phyloP scores from a whole-genome alignment of 2,113 vertebrate species.

The Syngnathus floridae region DNA sequence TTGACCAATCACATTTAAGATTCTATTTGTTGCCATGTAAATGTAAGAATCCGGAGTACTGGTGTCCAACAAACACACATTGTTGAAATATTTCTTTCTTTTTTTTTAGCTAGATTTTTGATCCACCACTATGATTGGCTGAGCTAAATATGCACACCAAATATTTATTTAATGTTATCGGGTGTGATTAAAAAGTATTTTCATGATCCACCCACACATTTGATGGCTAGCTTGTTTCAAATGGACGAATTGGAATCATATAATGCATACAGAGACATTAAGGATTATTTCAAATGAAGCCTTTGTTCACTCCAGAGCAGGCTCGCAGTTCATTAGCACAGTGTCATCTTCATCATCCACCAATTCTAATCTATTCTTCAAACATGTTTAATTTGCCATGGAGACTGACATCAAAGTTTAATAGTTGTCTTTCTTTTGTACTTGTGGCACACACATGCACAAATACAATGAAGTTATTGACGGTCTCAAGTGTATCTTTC shows the following conservation, averaged over 20 bases:
- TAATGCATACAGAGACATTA: not conserved
- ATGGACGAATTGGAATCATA: not conserved
- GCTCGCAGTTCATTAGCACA: not conserved
- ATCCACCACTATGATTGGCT: no score
- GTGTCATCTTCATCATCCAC: not conserved
- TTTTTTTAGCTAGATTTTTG: no score
- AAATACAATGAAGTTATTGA: slow-evolving; percentile 48
- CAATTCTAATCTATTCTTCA: not conserved
- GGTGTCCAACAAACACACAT: no score
- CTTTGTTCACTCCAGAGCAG: slow-evolving; percentile 2
- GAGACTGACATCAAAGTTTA: not conserved
- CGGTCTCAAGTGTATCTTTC: slow-evolving; percentile 63
- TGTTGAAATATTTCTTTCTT: no score
- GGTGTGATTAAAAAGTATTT: no score
- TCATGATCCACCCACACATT: no score
- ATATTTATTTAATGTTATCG: no score
- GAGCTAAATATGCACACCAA: no score
- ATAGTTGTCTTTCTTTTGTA: not conserved
- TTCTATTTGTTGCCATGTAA: no score
- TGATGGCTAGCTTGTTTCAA: no score
- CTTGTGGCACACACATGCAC: slow-evolving; percentile 11
- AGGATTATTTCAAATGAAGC: not conserved
- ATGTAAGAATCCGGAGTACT: no score
- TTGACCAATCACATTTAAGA: no score
- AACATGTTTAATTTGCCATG: not conserved